Evolutionary conservation across 2,888 invertebrate species (phyloP), one percentile per base, ranked within the genome.

Genomic region (Anarsia innoxiella): DNA sequence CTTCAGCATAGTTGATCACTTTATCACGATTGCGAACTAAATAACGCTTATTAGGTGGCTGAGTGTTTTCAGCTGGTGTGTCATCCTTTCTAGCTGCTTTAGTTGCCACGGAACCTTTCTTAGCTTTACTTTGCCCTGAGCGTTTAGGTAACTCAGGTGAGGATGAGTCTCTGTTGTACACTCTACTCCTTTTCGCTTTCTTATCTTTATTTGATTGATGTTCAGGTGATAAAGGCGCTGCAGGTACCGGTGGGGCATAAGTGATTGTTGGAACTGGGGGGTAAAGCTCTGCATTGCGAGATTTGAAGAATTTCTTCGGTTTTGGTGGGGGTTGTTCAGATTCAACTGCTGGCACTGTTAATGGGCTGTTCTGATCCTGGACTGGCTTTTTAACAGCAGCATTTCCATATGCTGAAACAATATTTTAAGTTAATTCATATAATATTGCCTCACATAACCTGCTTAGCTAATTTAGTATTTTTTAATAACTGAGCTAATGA

Each of bases 281-380:
- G 41, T 87, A 87, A 2, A 87, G 79, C 48, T 90, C 89, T 12
- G 89, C 86, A 73, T 93, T 93, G 35, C 93, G 90, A 62, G 94
- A 94, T 66, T 95, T 95, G 67, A 95, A 95, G 73, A 95, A 95
- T 67, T 95, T 95, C 66, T 94, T 93, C 29, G 95, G 95, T 68
- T 94, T 93, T 53, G 89, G 88, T 49, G 89, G 80, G 40, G 86
- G 76, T 48, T 82, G 76, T 37, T 80, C 84, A 44, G 86, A 77
- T 56, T 84, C 84, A 51, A 86, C 82, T 37, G 86, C 77, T 44
- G 87, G 83, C 35, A 87, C 79, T 56, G 83, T 82, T 54, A 87
- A 70, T 42, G 87, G 79, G 55, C 86, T 87, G 48, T 86, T 86
- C 51, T 86, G 86, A 56, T 86, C 86, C 64, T 86, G 85, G 12